phyloP scores from a whole-genome alignment of 2,888 invertebrate genomes.

The Euplexia lucipara region DNA sequence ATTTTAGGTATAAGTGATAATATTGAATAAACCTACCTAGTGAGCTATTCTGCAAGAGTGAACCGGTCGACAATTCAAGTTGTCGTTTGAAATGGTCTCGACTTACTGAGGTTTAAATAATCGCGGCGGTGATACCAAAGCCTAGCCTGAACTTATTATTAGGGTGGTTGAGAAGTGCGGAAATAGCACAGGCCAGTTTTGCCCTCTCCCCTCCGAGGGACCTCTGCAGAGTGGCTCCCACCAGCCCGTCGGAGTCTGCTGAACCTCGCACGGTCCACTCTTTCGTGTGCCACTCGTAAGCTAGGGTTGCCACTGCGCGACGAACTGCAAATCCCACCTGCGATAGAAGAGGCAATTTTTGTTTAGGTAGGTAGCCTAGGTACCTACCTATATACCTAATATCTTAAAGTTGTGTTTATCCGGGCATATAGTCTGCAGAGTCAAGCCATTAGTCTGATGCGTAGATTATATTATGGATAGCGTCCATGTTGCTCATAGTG shows the following conservation, averaged over 20 bases:
- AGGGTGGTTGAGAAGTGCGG: slow-evolving; percentile 87
- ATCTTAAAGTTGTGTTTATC: not conserved
- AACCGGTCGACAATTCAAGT: not conserved
- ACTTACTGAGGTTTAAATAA: slow-evolving; percentile 67
- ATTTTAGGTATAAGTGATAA: slow-evolving; percentile 8
- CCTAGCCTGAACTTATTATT: slow-evolving; percentile 88
- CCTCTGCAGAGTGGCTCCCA: slow-evolving; percentile 84
- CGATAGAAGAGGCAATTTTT: not conserved
- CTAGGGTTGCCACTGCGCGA: slow-evolving; percentile 83
- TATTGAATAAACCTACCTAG: not conserved
- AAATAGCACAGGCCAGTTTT: slow-evolving; percentile 82
- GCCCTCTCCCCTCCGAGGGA: slow-evolving; percentile 82
- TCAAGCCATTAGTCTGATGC: not conserved
- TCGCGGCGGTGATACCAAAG: slow-evolving; percentile 83
- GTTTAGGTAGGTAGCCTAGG: not conserved
- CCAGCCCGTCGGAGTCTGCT: slow-evolving; percentile 85
- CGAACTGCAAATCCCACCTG: slow-evolving; percentile 85
- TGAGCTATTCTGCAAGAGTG: not conserved
- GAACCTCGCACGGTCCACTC: slow-evolving; percentile 86
- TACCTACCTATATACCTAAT: no score
- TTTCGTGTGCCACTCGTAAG: slow-evolving; percentile 84
- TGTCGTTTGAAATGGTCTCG: slow-evolving; percentile 9
- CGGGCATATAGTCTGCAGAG: not conserved
- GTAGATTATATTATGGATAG: not conserved
- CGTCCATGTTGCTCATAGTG: no score